Conservation (phyloP, 2,113 vertebrate species). For the Heteronetta atricapilla region DNA sequence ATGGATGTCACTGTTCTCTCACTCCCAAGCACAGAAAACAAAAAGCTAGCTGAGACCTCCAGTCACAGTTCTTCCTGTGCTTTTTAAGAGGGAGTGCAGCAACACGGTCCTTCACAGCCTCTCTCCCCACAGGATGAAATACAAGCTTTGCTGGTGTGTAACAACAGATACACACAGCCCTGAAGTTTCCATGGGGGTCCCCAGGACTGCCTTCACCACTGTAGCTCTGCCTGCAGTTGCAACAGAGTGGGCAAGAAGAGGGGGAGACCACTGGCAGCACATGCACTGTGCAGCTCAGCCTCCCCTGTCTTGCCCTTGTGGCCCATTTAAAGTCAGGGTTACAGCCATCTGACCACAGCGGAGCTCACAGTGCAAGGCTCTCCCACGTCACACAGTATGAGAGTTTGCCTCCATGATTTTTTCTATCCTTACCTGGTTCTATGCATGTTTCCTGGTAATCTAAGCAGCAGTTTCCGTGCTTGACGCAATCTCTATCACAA, state of each 20-base stretch:
- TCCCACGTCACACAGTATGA: background rate
- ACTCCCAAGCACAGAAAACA: background rate
- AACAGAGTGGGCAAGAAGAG: background rate
- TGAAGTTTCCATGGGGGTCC: background rate
- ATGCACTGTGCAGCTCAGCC: background rate
- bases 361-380: accelerated
- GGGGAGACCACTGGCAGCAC: background rate
- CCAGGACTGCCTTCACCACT: background rate
- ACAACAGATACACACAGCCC: background rate
- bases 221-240: background rate
- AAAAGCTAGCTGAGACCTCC: background rate
- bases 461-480: constrained; percentile 83
- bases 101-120: background rate
- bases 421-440: constrained; percentile 74
- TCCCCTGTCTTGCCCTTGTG: background rate
- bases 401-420: background rate
- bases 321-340: background rate
- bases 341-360: background rate
- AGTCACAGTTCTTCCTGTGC: background rate
- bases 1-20: constrained; percentile 4
- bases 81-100: background rate
- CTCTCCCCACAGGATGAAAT: background rate
- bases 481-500: constrained; percentile 78
- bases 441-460: constrained; percentile 81
- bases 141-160: background rate